Evolutionary conservation across 2,888 invertebrate genomes (phyloP).

Genomic region (Cinara cedri): DNA sequence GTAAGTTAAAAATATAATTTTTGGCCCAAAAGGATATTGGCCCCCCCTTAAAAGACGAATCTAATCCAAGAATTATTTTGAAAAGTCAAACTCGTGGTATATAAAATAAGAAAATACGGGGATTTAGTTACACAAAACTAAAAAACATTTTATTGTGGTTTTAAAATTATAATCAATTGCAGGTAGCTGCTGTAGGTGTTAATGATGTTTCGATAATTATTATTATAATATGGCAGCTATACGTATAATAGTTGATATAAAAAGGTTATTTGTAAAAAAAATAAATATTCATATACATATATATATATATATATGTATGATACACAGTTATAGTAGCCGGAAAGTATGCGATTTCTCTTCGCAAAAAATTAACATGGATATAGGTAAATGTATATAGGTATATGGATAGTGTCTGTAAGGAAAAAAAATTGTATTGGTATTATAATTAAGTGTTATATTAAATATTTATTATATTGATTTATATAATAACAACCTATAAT

Average conservation of each 20-base stretch:
- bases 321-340: not conserved
- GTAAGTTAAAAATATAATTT: too few relatives aligned
- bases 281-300: not conserved
- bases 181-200: not conserved
- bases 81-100: too few relatives aligned
- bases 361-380: not conserved
- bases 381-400: too few relatives aligned
- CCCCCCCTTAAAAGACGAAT: too few relatives aligned
- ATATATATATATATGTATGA: too few relatives aligned
- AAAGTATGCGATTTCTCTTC: conserved; percentile 24
- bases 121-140: too few relatives aligned
- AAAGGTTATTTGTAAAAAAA: not conserved
- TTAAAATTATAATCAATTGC: too few relatives aligned
- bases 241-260: too few relatives aligned
- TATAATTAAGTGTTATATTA: conserved; percentile 42
- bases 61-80: too few relatives aligned
- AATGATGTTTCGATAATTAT: not conserved
- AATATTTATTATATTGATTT: conserved; percentile 44
- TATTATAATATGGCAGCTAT: not conserved
- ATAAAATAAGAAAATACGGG: too few relatives aligned
- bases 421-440: not conserved
- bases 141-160: too few relatives aligned
- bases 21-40: too few relatives aligned
- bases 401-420: not conserved
- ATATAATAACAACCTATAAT: conserved; percentile 40